Conservation (phyloP, 2,888 invertebrate species). For the Ischnus inquisitorius region DNA sequence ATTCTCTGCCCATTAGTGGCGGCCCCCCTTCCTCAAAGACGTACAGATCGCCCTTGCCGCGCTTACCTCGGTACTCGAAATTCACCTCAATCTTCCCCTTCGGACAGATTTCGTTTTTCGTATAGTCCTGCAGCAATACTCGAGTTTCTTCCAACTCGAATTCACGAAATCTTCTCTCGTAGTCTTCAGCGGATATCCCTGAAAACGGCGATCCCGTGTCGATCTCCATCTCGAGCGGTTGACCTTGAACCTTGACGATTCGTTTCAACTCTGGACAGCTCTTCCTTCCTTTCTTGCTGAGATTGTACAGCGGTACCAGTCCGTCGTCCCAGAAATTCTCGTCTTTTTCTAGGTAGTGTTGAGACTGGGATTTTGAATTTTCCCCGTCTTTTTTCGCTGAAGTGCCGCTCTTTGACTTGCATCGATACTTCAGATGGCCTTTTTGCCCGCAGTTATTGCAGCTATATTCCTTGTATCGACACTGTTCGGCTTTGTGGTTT, state of each 20-base stretch:
- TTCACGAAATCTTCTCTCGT: constrained; percentile 15
- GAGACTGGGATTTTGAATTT: constrained; percentile 11
- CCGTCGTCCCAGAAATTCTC: constrained; percentile 13
- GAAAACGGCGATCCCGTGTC: constrained; percentile 18
- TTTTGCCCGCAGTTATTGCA: constrained; percentile 20
- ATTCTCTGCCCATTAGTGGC: constrained; percentile 56
- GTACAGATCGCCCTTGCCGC: constrained; percentile 30
- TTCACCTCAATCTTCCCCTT: constrained; percentile 8
- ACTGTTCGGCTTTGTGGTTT: constrained; percentile 33
- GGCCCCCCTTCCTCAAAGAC: constrained; percentile 38
- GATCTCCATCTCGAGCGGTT: constrained; percentile 7
- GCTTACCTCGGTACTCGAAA: constrained; percentile 2
- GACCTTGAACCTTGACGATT: background rate
- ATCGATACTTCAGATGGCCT: constrained; percentile 39
- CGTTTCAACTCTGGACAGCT: constrained; percentile 24
- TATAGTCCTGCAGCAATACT: constrained; percentile 25
- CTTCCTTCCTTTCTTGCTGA: constrained; percentile 16
- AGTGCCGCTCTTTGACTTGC: background rate
- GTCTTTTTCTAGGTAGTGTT: constrained; percentile 10
- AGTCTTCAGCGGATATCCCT: constrained; percentile 2
- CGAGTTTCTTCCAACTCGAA: constrained; percentile 3
- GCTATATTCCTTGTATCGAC: constrained; percentile 18
- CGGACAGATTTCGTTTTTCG: constrained; percentile 9
- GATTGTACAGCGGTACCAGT: constrained; percentile 28
- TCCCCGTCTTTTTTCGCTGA: constrained; percentile 4